Evolutionary conservation across 1,140 invertebrate genomes (phyloP).

Genomic region (Branchinecta lindahli): DNA sequence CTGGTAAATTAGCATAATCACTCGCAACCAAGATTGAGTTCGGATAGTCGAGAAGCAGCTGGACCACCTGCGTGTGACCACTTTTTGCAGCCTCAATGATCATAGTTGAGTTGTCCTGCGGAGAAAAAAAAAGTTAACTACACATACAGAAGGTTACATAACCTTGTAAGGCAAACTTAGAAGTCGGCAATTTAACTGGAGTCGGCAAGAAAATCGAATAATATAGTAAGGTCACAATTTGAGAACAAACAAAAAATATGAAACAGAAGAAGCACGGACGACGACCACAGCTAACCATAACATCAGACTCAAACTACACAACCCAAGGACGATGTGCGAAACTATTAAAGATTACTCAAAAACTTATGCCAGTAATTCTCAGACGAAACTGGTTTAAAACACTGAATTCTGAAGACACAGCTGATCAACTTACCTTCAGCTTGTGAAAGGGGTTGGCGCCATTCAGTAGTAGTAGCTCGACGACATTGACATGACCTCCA

Average conservation of each 20-base stretch:
- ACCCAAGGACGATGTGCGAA: too few relatives aligned
- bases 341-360: too few relatives aligned
- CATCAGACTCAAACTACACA: too few relatives aligned
- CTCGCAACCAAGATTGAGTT: conserved; percentile 50
- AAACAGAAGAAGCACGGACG: too few relatives aligned
- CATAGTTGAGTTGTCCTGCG: conserved; percentile 90
- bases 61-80: conserved; percentile 86
- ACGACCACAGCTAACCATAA: too few relatives aligned
- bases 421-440: conserved; percentile 48
- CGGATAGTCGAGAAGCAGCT: conserved; percentile 84
- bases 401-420: background rate
- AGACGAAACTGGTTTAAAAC: too few relatives aligned
- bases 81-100: conserved; percentile 95
- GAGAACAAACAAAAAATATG: too few relatives aligned
- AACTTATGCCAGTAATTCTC: too few relatives aligned
- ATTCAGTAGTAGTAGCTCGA: conserved; percentile 72
- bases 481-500: conserved; percentile 80
- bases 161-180: conserved; percentile 7
- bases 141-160: background rate
- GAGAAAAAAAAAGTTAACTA: conserved; percentile 18
- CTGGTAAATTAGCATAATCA: conserved; percentile 30
- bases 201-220: background rate
- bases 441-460: conserved; percentile 90
- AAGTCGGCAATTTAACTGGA: conserved; percentile 12
- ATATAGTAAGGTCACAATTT: too few relatives aligned